Evolutionary conservation across 2,113 vertebrate genomes (phyloP).

Genomic region (Nothoprocta pentlandii): DNA sequence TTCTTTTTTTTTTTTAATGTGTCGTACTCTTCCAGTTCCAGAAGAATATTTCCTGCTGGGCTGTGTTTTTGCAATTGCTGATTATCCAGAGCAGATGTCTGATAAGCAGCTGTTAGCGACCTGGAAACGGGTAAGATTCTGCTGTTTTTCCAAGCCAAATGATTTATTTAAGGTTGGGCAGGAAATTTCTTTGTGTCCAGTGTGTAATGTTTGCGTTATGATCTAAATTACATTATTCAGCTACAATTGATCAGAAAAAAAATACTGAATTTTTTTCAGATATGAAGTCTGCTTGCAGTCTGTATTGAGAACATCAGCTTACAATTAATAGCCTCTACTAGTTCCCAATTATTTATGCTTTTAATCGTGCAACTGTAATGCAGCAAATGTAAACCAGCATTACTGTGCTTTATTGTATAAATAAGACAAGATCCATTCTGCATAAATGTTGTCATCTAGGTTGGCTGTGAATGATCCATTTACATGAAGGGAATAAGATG

Average conservation of each 20-base stretch:
- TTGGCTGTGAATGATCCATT: slow-evolving; percentile 48
- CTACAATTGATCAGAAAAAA: slow-evolving; percentile 10
- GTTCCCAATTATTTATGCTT: not conserved
- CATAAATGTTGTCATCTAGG: slow-evolving; percentile 22
- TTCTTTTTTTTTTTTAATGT: slow-evolving; percentile 13
- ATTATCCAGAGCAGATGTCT: slow-evolving; percentile 98
- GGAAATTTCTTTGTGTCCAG: not conserved
- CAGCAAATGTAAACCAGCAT: slow-evolving; percentile 15
- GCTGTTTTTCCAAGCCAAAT: not conserved
- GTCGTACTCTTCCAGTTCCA: slow-evolving; percentile 83
- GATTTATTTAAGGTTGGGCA: not conserved
- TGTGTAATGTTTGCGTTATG: not conserved
- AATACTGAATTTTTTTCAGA: not conserved
- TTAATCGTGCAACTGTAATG: not conserved
- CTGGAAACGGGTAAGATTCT: slow-evolving; percentile 91
- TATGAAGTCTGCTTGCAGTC: not conserved
- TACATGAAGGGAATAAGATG: slow-evolving; percentile 51
- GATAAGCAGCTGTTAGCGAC: slow-evolving; percentile 95
- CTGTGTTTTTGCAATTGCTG: slow-evolving; percentile 94
- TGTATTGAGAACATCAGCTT: not conserved
- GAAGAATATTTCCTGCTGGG: slow-evolving; percentile 92
- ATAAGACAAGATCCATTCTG: not conserved
- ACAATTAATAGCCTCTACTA: not conserved
- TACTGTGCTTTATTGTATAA: not conserved
- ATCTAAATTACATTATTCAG: not conserved